Conservation (phyloP, 1,140 invertebrate genomes). For the Drosophila chauvacae region DNA sequence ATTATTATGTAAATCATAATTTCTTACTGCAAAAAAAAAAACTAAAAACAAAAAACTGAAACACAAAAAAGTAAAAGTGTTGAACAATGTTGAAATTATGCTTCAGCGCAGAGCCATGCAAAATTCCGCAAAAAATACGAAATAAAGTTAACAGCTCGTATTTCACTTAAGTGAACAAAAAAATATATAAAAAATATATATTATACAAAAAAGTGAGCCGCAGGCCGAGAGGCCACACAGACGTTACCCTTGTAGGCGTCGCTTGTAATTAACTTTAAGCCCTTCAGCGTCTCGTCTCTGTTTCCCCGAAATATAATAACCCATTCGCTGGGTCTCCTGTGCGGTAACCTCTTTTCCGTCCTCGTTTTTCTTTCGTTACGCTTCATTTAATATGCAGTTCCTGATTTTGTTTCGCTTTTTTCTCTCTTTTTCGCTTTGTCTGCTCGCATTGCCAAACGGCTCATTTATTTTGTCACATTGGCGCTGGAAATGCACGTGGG, state of each 20-base stretch:
- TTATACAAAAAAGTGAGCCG: constrained; percentile 2
- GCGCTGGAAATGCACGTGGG: constrained; percentile 44
- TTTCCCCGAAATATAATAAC: constrained; percentile 19
- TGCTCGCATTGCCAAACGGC: constrained; percentile 53
- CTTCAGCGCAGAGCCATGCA: constrained; percentile 35
- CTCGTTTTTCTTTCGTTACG: constrained; percentile 61
- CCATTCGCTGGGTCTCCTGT: constrained; percentile 23
- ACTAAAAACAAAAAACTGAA: background rate
- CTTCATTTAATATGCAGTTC: constrained; percentile 80
- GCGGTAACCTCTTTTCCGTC: constrained; percentile 45
- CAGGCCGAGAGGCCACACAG: constrained; percentile 57
- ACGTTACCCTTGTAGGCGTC: constrained; percentile 70
- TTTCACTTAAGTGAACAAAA: constrained; percentile 53
- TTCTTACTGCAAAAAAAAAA: constrained; percentile 39
- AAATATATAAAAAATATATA: background rate
- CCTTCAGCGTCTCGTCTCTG: constrained; percentile 25
- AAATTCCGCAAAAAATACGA: constrained; percentile 35
- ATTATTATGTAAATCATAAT: constrained; percentile 77
- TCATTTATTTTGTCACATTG: constrained; percentile 79
- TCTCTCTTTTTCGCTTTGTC: constrained; percentile 12
- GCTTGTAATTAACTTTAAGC: constrained; percentile 74
- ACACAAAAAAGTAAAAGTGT: constrained; percentile 57
- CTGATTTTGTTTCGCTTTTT: constrained; percentile 46
- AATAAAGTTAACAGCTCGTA: constrained; percentile 51
- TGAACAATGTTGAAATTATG: constrained; percentile 52